Percentiles rank a stretch among this genome's conserved stretches.
These are phyloP conservation scores for Microtus pennsylvanicus DNA, from an alignment of 2,113 vertebrate species.

Conservation along the genomic window DNA sequence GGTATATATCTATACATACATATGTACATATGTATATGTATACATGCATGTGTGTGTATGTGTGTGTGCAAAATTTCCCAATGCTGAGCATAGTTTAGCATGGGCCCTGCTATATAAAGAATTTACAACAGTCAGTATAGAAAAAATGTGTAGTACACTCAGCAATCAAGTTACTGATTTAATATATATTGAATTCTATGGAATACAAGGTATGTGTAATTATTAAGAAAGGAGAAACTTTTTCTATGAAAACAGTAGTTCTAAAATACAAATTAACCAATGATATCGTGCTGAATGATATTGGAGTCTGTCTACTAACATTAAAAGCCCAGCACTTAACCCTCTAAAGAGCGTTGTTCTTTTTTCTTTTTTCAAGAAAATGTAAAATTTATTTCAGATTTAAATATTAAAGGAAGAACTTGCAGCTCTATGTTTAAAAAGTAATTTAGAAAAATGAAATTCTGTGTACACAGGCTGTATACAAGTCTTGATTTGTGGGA, in stretches of 20 bases:
- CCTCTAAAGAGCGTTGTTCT: background rate
- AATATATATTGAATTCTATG: background rate
- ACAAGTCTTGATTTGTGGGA: background rate
- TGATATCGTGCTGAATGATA: background rate
- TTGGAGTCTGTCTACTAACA: background rate
- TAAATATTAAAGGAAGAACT: background rate
- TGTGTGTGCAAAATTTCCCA: background rate
- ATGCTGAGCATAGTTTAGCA: background rate
- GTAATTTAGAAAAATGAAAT: background rate
- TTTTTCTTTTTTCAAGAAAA: conserved; percentile 29
- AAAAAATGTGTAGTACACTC: background rate
- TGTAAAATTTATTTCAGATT: conserved; percentile 10
- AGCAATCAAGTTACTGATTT: background rate
- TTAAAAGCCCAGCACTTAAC: background rate
- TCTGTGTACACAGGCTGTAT: background rate
- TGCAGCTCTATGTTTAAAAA: background rate
- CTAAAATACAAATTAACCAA: background rate
- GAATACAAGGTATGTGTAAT: conserved; percentile 13
- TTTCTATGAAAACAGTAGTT: background rate
- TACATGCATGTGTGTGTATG: too few species aligned
- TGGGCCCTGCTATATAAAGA: background rate
- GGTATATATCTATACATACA: background rate
- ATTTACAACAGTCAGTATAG: background rate
- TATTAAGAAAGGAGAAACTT: background rate
- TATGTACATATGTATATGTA: too few species aligned